Conservation (phyloP, 1,140 invertebrate species). For the Drosophila sturtevanti region DNA sequence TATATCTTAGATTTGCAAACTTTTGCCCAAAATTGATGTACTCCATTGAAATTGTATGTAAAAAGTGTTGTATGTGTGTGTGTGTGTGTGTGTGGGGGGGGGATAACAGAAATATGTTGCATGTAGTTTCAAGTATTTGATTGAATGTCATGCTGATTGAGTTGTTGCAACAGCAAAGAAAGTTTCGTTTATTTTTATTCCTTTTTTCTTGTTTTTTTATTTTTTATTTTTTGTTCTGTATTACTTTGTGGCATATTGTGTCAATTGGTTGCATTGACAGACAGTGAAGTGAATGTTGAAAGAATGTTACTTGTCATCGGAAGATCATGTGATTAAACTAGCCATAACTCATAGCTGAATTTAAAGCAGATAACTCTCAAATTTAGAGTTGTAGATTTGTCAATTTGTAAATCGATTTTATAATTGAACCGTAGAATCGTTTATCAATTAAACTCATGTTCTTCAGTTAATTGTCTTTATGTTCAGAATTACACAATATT, state of each 20-base stretch:
- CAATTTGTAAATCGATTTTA: too few species aligned
- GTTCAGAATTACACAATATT: too few species aligned
- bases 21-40: neutral
- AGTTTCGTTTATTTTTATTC: neutral
- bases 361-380: too few species aligned
- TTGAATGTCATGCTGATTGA: slow-evolving; percentile 71
- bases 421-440: too few species aligned
- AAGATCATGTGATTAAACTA: neutral
- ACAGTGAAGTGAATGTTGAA: neutral
- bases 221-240: neutral
- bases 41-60: neutral
- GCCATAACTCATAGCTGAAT: neutral
- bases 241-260: slow-evolving; percentile 1
- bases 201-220: too few species aligned
- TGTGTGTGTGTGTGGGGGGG: too few species aligned
- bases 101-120: neutral
- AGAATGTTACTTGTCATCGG: neutral
- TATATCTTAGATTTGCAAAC: neutral
- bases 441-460: too few species aligned
- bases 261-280: slow-evolving; percentile 12
- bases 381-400: too few species aligned
- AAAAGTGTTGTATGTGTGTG: too few species aligned
- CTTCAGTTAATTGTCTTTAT: too few species aligned
- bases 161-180: slow-evolving; percentile 23
- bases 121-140: slow-evolving; percentile 27